These are phyloP conservation scores for Chaetodon trifascialis DNA, from an alignment of 2,113 vertebrate species.

Conservation along the genomic window DNA sequence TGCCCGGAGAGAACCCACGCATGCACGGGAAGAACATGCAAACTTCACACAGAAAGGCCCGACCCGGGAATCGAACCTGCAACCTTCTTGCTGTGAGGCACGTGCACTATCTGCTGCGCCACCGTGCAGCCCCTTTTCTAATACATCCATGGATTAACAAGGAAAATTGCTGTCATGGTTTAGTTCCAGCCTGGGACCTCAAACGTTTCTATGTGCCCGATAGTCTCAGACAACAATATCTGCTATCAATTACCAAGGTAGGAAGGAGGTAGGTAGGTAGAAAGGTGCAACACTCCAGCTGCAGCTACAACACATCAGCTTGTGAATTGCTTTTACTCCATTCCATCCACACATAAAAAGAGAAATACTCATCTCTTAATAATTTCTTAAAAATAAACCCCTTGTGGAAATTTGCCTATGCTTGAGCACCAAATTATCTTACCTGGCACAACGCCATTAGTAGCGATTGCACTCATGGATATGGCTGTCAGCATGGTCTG, in stretches of 20 bases:
- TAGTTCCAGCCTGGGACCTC: neutral
- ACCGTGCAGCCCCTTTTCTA: no score
- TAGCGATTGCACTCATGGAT: constrained; percentile 98
- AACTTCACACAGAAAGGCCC: no score
- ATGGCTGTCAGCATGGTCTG: constrained; percentile 98
- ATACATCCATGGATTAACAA: neutral
- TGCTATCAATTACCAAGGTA: neutral
- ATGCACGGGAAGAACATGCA: no score
- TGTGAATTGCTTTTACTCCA: neutral
- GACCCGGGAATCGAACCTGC: no score
- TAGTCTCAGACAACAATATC: neutral
- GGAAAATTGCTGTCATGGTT: neutral
- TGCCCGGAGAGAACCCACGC: no score
- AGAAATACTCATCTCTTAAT: neutral
- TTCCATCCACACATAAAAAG: neutral
- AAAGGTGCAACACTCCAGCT: neutral
- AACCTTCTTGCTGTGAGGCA: no score
- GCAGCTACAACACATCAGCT: neutral
- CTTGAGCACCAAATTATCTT: constrained; percentile 15
- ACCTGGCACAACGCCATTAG: constrained; percentile 98
- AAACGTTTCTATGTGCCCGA: neutral
- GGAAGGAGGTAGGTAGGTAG: no score
- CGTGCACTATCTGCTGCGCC: no score
- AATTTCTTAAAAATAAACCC: neutral
- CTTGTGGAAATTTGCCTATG: neutral